phyloP scores from a whole-genome alignment of 2,113 vertebrate species.

The Todiramphus chloris region DNA sequence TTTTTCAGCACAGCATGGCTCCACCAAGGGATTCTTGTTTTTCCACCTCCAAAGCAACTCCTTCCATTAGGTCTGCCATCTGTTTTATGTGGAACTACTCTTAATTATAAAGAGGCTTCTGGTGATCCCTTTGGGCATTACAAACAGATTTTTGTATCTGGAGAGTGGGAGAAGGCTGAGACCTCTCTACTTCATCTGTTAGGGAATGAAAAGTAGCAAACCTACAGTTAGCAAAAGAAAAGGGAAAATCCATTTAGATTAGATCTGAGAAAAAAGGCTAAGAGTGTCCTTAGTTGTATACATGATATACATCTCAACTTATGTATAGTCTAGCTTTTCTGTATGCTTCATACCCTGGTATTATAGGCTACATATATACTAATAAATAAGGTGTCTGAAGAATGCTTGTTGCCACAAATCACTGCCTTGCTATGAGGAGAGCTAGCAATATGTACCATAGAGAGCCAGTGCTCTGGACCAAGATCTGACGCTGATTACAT shows the following conservation, averaged over 20 bases:
- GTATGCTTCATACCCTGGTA: neutral
- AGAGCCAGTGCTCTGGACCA: neutral
- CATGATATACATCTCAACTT: neutral
- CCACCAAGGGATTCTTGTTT: neutral
- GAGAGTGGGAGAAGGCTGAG: neutral
- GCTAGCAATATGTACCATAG: neutral
- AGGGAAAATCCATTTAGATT: neutral
- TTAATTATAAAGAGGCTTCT: neutral
- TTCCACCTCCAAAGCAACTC: neutral
- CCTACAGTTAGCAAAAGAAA: neutral
- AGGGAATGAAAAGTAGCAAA: neutral
- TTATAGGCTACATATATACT: neutral
- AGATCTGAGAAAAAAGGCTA: neutral
- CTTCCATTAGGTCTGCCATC: neutral
- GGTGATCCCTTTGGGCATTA: neutral
- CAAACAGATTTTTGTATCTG: neutral
- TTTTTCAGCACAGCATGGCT: neutral
- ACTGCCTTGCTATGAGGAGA: neutral
- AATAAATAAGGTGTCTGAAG: neutral
- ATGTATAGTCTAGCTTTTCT: neutral
- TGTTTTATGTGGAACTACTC: neutral
- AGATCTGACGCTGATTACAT: neutral
- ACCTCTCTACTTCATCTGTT: neutral
- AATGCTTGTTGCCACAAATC: neutral
- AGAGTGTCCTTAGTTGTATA: neutral